Base-by-base conservation (phyloP, 2,888 invertebrate genomes). In the Colletes collaris region DNA sequence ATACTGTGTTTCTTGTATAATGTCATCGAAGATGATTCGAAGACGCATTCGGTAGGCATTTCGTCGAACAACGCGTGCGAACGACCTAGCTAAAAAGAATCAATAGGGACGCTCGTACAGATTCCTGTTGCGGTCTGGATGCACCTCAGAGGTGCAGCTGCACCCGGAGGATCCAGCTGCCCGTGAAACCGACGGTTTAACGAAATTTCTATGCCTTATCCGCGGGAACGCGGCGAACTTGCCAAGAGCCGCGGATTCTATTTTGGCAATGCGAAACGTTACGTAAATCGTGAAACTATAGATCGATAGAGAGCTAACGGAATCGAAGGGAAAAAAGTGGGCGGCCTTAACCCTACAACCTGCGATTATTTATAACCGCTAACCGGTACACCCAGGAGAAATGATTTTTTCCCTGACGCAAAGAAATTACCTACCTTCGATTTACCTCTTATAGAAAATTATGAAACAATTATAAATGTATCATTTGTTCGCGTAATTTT, bases 31-130 rank as follows among this genome's bases (percentile, higher is more conserved):
- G 1, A 27, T 27, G 27, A 27, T 27, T 2, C 27, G 27, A 27
- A 27, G 27, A 27, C 27, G 27, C 27, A 27, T 27, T 27, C 27
- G 27, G 27, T 79, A 64, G 72, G 69, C 71, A 66, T 71, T 79
- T 79, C 58, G 62, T 72, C 55, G 46, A 53, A 64, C 58, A 79
- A 64, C 68, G 55, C 75, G 88, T 88, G 90, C 89, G 88, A 91
- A 90, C 82, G 89, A 90, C 89, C 89, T 87, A 84, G 70, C 79
- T 74, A 84, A 88, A 27, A 90, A 89, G 87, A 90, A 91, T 91
- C 91, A 86, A 91, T 91, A 90, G 82, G 79, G 85, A 27, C 27
- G 27, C 27, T 2, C 27, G 89, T 86, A 84, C 90, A 78, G 68
- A 79, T 83, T 84, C 73, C 75, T 73, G 75, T 88, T 89, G 87